Evolutionary conservation across 1,140 invertebrate species (phyloP), one percentile per base, ranked within the genome.

Genomic region (Sinonovacula constricta): DNA sequence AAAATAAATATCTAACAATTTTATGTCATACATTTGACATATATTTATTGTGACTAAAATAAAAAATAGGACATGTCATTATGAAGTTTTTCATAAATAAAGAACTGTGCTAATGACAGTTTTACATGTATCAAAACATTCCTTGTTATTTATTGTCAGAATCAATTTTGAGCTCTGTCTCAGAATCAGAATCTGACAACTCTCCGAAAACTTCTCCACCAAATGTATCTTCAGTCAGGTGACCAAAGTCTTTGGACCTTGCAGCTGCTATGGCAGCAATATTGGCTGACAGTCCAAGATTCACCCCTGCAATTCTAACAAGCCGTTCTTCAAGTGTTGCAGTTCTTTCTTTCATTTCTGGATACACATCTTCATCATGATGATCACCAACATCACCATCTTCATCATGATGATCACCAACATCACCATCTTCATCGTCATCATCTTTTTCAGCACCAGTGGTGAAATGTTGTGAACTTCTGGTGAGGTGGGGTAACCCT

Each of bases 181-280:
- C 49, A 51, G n/a, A 45, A 49, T 28, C 53, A 26, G 31, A 24
- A 39, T 62, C 59, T 34, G 72, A 76, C 24, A 31, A 57, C 31
- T 76, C 72, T n/a, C 72, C 72, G 65, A 56, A 76, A 0, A 76
- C 72, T 45, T 76, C 72, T 0, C 72, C 72, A 33, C 72, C 65
- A 53, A 78, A 78, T 53, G 75, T 78, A 28, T 49, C 57, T 39
- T 69, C 75, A 14, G 56, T 26, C 36, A 68, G 12, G 18, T 33
- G 26, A 15, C 65, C 66, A 24, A 78, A 53, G 12, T 7, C 24
- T 45, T 51, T 69, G 15, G 56, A 69, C 30, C 51, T 78, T 7
- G 66, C 66, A 18, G 65, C 66, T 51, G 66, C 66, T n/a, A 36
- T 28, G 5, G 57, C 30, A 30, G 75, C 75, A 18, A 78, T 7